Evolutionary conservation across 1,140 invertebrate species (phyloP).

Genomic region (Hormaphis cornu): DNA sequence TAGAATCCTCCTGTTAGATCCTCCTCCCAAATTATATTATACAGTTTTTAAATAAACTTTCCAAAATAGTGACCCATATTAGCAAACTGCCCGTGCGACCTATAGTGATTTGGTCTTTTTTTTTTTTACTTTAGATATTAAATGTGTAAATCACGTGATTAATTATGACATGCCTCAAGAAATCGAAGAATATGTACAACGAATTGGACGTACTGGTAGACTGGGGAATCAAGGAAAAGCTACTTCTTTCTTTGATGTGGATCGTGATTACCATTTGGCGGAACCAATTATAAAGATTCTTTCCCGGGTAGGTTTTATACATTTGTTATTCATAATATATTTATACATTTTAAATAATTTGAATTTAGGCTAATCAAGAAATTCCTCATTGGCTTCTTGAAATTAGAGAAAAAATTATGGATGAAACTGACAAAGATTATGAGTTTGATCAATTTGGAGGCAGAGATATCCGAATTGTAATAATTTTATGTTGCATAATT

Average conservation of each 20-base stretch:
- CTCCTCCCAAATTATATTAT: too few relatives aligned
- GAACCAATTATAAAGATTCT: constrained; percentile 13
- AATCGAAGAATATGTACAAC: constrained; percentile 95
- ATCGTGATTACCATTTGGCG: background rate
- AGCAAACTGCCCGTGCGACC: too few relatives aligned
- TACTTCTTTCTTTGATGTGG: constrained; percentile 33
- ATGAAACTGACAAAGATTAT: background rate
- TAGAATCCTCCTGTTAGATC: too few relatives aligned
- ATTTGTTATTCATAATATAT: background rate
- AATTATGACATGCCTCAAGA: constrained; percentile 94
- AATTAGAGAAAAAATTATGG: background rate
- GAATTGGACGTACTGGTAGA: constrained; percentile 94
- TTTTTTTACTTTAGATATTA: constrained; percentile 62
- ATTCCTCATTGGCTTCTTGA: background rate
- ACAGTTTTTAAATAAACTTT: too few relatives aligned
- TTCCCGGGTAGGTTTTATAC: background rate
- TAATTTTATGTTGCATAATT: background rate
- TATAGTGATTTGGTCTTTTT: constrained; percentile 42
- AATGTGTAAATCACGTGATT: constrained; percentile 94
- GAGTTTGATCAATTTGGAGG: background rate
- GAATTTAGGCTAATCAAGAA: constrained; percentile 14
- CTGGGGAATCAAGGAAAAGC: constrained; percentile 62
- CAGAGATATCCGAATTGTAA: constrained; percentile 5
- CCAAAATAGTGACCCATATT: too few relatives aligned
- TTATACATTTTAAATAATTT: background rate